phyloP scores from a whole-genome alignment of 2,797 vertebrate genomes.

The Capromys pilorides region DNA sequence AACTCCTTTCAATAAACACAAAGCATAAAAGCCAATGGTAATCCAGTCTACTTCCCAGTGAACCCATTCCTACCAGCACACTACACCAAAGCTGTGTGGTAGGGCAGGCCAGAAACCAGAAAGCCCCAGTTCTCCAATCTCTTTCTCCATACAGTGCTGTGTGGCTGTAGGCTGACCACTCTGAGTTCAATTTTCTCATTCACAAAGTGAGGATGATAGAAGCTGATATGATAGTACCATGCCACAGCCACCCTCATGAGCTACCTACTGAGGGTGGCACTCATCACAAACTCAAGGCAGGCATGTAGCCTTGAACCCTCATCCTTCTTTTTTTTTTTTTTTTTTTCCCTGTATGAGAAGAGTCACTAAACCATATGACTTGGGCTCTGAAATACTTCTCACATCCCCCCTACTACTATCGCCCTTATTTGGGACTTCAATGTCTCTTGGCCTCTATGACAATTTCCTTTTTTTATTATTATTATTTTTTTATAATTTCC shows the following conservation, averaged over 20 bases:
- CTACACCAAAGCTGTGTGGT: background rate
- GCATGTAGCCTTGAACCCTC: background rate
- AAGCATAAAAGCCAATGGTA: background rate
- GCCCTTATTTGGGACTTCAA: background rate
- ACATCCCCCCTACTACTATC: background rate
- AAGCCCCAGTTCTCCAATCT: background rate
- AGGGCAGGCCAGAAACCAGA: background rate
- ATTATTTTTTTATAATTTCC: background rate
- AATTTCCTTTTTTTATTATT: background rate
- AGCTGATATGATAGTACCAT: background rate
- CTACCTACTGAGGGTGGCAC: background rate
- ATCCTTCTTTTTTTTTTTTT: background rate
- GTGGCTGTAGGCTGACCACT: background rate
- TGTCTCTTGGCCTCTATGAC: background rate
- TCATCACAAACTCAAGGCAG: background rate
- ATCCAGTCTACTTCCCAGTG: background rate
- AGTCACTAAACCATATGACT: background rate
- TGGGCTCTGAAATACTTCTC: slow-evolving; percentile 14
- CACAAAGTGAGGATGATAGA: background rate
- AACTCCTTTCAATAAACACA: slow-evolving; percentile 8
- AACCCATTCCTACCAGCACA: background rate
- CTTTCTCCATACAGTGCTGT: background rate
- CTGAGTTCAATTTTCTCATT: background rate
- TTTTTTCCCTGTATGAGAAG: background rate
- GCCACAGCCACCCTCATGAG: background rate